These are phyloP conservation scores for Ctenomys sociabilis DNA, from an alignment of 2,113 vertebrate species.

Conservation along the genomic window DNA sequence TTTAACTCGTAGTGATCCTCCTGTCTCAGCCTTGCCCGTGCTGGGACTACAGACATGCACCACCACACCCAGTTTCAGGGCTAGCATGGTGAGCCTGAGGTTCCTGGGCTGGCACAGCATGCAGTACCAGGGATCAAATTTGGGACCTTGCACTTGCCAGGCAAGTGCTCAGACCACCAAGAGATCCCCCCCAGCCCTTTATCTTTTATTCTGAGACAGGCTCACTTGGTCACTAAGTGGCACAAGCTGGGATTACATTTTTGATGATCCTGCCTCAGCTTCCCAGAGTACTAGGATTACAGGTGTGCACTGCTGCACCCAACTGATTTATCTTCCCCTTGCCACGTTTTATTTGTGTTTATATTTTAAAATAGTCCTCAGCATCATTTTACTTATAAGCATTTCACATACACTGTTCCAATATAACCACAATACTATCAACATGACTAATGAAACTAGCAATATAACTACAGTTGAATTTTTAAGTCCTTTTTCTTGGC, in stretches of 20 bases:
- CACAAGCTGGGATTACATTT: neutral
- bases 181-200: neutral
- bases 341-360: neutral
- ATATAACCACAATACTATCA: conserved; percentile 18
- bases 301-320: neutral
- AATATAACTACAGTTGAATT: neutral
- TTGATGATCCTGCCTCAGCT: neutral
- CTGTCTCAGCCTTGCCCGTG: too few relatives aligned
- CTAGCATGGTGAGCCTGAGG: too few relatives aligned
- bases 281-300: neutral
- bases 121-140: too few relatives aligned
- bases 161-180: too few relatives aligned
- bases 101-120: too few relatives aligned
- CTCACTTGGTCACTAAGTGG: neutral
- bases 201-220: neutral
- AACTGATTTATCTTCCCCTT: neutral
- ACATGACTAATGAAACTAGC: conserved; percentile 33
- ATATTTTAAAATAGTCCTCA: conserved; percentile 12
- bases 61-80: too few relatives aligned
- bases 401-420: neutral
- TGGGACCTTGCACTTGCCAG: too few relatives aligned
- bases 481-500: neutral
- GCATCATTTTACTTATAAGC: neutral
- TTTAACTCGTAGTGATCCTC: too few relatives aligned
- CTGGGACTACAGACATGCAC: too few relatives aligned